Conservation (phyloP, 30 jellyfish, hydroid and myxozoan genomes). For the Nemopilema nomurai region DNA sequence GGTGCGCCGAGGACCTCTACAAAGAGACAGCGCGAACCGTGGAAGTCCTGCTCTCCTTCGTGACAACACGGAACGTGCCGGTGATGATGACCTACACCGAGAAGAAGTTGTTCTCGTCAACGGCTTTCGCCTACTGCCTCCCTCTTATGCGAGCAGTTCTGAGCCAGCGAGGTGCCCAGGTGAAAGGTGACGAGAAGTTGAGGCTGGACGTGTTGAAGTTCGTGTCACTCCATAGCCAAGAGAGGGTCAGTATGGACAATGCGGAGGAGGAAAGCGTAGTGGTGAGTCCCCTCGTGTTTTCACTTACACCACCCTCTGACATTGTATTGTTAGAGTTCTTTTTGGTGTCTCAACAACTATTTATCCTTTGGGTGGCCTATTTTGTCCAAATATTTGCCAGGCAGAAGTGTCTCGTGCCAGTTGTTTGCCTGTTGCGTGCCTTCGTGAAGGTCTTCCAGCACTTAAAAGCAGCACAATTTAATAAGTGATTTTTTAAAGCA, state of each 20-base stretch:
- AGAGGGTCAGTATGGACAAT: slow-evolving; percentile 9
- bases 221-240: slow-evolving; percentile 66
- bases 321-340: too few species aligned
- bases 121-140: slow-evolving; percentile 72
- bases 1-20: slow-evolving; percentile 75
- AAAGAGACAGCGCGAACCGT: slow-evolving; percentile 62
- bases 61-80: slow-evolving; percentile 71
- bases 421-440: too few species aligned
- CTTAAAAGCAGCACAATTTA: too few species aligned
- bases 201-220: slow-evolving; percentile 76
- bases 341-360: too few species aligned
- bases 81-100: slow-evolving; percentile 75
- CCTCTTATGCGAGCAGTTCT: slow-evolving; percentile 77
- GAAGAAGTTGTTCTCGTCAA: slow-evolving; percentile 70
- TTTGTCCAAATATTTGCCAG: too few species aligned
- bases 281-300: slow-evolving; percentile 17
- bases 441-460: too few species aligned
- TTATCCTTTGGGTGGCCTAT: too few species aligned
- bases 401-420: too few species aligned
- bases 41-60: slow-evolving; percentile 60
- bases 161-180: slow-evolving; percentile 63
- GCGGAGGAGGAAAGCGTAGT: background rate
- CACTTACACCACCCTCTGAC: too few species aligned
- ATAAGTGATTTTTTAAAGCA: too few species aligned
- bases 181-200: slow-evolving; percentile 54